A percentile compares a stretch with the other conserved stretches of the same genome.
Evolutionary conservation across 2,113 vertebrate species (phyloP).

Genomic region (Gymnarchus niloticus): DNA sequence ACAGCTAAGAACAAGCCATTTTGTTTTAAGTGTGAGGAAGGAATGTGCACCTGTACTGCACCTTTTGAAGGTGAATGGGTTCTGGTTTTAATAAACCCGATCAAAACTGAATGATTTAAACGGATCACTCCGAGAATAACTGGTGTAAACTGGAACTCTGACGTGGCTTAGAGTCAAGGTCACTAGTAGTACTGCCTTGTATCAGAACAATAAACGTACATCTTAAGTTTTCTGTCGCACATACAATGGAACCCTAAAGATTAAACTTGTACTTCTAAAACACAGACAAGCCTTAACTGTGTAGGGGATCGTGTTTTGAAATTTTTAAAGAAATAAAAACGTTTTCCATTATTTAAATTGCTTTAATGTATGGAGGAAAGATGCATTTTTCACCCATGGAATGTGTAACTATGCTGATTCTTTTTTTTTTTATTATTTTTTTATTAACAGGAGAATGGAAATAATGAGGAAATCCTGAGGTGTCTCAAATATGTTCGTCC

Average conservation of each 20-base stretch:
- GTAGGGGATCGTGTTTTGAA: neutral
- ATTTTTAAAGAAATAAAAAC: neutral
- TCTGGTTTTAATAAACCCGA: neutral
- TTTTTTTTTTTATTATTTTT: neutral
- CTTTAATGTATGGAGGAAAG: too few relatives aligned
- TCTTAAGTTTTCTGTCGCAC: neutral
- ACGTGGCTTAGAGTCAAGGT: too few relatives aligned
- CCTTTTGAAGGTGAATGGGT: neutral
- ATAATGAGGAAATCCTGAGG: slow-evolving; percentile 70
- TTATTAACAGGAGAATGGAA: slow-evolving; percentile 63
- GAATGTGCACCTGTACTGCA: neutral
- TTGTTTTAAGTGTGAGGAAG: neutral
- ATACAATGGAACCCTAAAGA: neutral
- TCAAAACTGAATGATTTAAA: neutral
- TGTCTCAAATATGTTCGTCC: slow-evolving; percentile 70
- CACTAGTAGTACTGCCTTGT: too few relatives aligned
- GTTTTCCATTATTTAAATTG: too few relatives aligned
- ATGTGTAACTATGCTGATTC: neutral
- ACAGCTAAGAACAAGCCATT: neutral
- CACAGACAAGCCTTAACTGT: too few relatives aligned
- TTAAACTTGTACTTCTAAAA: neutral
- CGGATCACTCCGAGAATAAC: neutral
- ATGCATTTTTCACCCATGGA: too few relatives aligned
- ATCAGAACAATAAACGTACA: neutral
- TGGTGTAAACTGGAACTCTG: too few relatives aligned